phyloP scores from a whole-genome alignment of 2,888 invertebrate genomes.

The Drosophila gaucha region DNA sequence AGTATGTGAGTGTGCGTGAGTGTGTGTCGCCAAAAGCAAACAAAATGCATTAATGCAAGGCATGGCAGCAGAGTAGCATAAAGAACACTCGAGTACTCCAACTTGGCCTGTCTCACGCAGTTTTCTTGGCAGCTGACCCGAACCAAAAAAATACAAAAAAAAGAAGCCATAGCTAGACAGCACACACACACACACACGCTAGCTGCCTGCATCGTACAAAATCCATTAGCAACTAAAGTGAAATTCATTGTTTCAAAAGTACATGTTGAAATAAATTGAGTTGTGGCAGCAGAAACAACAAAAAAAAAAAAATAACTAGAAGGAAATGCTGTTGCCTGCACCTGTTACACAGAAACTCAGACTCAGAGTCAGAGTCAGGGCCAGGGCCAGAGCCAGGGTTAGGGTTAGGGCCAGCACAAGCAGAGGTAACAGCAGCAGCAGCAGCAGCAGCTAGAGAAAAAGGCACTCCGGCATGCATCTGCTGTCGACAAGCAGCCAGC shows the following conservation, averaged over 20 bases:
- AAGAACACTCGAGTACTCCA: constrained; percentile 34
- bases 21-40: constrained; percentile 63
- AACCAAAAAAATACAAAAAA: constrained; percentile 40
- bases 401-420: too few species aligned
- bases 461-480: constrained; percentile 39
- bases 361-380: constrained; percentile 1
- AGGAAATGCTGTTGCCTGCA: constrained; percentile 56
- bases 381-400: neutral
- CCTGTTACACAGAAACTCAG: constrained; percentile 69
- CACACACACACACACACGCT: constrained; percentile 15
- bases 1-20: constrained; percentile 1
- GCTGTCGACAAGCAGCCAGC: constrained; percentile 59
- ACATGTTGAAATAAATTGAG: constrained; percentile 81
- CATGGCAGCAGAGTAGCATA: constrained; percentile 24
- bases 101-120: constrained; percentile 61
- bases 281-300: constrained; percentile 72
- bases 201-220: constrained; percentile 65
- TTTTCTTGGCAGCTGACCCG: constrained; percentile 74
- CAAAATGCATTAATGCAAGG: constrained; percentile 76
- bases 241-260: constrained; percentile 81
- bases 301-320: constrained; percentile 16
- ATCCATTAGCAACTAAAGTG: constrained; percentile 82
- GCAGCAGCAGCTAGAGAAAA: constrained; percentile 21
- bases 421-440: too few species aligned
- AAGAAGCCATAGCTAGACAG: constrained; percentile 20